Evolutionary conservation across 2,888 invertebrate genomes (phyloP).

Genomic region (Drepanosiphum platanoidis): DNA sequence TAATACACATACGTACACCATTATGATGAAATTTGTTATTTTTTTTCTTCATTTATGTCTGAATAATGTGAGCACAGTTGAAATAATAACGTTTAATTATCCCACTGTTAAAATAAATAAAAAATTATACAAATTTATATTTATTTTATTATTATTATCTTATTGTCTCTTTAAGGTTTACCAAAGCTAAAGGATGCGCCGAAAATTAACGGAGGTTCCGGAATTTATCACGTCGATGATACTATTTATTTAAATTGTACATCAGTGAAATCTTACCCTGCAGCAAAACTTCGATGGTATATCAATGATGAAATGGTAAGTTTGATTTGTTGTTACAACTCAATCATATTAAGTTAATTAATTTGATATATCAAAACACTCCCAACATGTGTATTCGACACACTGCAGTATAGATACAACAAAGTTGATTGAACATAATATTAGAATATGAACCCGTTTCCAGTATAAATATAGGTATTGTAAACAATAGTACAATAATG

Average conservation of each 20-base stretch:
- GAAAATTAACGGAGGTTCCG: conserved; percentile 78
- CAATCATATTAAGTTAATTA: background rate
- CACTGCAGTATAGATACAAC: background rate
- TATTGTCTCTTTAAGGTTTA: conserved; percentile 66
- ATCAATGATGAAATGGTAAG: conserved; percentile 80
- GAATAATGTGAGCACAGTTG: too few species aligned
- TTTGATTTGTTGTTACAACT: background rate
- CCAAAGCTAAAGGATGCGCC: conserved; percentile 80
- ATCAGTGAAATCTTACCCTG: conserved; percentile 80
- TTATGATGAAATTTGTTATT: too few species aligned
- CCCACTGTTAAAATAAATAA: too few species aligned
- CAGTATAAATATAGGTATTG: background rate
- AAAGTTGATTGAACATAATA: background rate
- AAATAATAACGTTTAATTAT: too few species aligned
- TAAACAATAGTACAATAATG: conserved; percentile 12
- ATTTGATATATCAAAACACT: too few species aligned
- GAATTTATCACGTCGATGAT: conserved; percentile 79
- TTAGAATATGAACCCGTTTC: background rate
- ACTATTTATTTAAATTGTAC: conserved; percentile 80
- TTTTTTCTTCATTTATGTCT: too few species aligned
- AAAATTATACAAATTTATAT: too few species aligned
- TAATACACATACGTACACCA: too few species aligned
- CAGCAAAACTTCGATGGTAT: conserved; percentile 80
- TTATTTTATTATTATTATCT: too few species aligned
- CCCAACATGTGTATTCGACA: background rate